phyloP scores from a whole-genome alignment of 2,888 invertebrate species.

The Mystacides longicornis region DNA sequence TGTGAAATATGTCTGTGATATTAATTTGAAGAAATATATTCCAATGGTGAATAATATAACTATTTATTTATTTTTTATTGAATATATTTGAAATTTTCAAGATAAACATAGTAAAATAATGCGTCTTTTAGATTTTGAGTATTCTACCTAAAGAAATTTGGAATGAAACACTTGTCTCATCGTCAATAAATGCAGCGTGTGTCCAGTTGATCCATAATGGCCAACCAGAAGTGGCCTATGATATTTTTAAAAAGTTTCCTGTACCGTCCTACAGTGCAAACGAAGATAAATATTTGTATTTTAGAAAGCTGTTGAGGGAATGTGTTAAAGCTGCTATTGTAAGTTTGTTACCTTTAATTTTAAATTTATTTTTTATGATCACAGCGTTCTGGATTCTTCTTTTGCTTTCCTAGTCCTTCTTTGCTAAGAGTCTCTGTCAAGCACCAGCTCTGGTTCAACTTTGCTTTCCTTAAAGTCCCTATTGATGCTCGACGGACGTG shows the following conservation, averaged over 20 bases:
- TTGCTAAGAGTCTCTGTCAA: too few species aligned
- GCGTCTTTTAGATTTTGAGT: conserved; percentile 33
- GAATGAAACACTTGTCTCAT: conserved; percentile 39
- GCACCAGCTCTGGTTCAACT: too few species aligned
- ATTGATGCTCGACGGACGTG: too few species aligned
- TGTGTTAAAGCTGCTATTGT: conserved; percentile 49
- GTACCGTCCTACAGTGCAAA: conserved; percentile 42
- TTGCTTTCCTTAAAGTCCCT: too few species aligned
- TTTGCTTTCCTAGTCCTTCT: too few species aligned
- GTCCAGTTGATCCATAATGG: conserved; percentile 47
- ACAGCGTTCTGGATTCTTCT: too few species aligned
- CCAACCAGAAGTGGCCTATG: conserved; percentile 42
- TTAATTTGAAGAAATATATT: neutral
- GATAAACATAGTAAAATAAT: neutral
- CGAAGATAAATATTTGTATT: conserved; percentile 49
- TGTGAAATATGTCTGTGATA: conserved; percentile 37
- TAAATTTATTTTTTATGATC: too few species aligned
- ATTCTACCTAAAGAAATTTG: conserved; percentile 35
- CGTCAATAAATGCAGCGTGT: conserved; percentile 45
- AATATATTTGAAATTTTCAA: neutral
- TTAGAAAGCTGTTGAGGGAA: conserved; percentile 49
- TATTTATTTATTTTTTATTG: neutral
- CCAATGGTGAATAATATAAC: neutral
- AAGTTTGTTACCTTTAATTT: conserved; percentile 28
- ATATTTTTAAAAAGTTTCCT: conserved; percentile 38